phyloP scores from a whole-genome alignment of 2,888 invertebrate genomes.

The Andrena camellia region DNA sequence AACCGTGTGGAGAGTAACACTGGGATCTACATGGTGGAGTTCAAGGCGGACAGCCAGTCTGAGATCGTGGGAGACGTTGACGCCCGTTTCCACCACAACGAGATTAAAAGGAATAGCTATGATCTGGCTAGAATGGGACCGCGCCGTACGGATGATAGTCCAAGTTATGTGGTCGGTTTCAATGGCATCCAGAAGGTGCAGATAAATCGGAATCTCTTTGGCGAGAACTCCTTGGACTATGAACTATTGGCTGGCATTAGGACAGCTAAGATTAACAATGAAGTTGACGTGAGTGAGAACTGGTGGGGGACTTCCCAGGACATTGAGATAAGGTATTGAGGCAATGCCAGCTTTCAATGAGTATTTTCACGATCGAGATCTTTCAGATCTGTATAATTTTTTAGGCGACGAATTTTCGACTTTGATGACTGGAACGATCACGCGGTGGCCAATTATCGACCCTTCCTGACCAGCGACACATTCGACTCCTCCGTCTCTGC shows the following conservation, averaged over 20 bases:
- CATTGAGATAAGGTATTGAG: conserved; percentile 88
- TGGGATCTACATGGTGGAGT: conserved; percentile 94
- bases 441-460: conserved; percentile 95
- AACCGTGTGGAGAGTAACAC: conserved; percentile 93
- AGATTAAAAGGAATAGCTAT: conserved; percentile 90
- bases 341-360: background rate
- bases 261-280: conserved; percentile 95
- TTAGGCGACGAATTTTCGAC: conserved; percentile 93
- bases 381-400: background rate
- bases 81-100: conserved; percentile 92
- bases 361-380: background rate
- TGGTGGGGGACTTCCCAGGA: conserved; percentile 97
- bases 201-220: conserved; percentile 95
- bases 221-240: conserved; percentile 93
- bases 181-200: conserved; percentile 97
- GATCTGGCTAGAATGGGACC: conserved; percentile 81
- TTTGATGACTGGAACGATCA: conserved; percentile 99
- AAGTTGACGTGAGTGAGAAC: conserved; percentile 95
- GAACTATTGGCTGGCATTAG: conserved; percentile 96
- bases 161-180: conserved; percentile 95
- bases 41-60: conserved; percentile 95
- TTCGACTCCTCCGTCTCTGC: conserved; percentile 92
- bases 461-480: conserved; percentile 92
- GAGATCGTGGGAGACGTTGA: conserved; percentile 95
- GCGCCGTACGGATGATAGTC: conserved; percentile 84